phyloP scores from a whole-genome alignment of 2,113 vertebrate species.

The Myotis davidii region DNA sequence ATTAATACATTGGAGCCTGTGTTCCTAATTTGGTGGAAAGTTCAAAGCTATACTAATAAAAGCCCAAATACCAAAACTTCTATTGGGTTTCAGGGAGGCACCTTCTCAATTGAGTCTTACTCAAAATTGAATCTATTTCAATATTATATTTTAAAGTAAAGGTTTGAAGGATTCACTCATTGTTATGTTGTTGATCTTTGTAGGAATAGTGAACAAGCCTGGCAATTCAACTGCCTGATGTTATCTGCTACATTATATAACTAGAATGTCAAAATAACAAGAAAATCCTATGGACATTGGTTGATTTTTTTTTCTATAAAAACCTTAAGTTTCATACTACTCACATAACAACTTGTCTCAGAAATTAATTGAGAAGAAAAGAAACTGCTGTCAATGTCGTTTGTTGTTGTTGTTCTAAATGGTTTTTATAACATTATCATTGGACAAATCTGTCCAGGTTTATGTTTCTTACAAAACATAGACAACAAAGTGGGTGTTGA shows the following conservation, averaged over 20 bases:
- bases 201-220: background rate
- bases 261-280: background rate
- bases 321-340: background rate
- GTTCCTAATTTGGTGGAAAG: background rate
- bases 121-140: background rate
- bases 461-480: background rate
- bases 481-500: background rate
- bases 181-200: background rate
- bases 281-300: background rate
- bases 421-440: background rate
- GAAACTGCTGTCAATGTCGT: background rate
- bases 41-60: background rate
- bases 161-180: background rate
- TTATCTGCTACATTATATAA: background rate
- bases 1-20: background rate
- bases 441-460: background rate
- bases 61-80: background rate
- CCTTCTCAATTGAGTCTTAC: background rate
- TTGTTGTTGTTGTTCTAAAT: background rate
- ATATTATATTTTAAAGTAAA: background rate
- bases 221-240: background rate
- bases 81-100: background rate
- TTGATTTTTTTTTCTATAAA: background rate
- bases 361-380: background rate
- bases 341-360: background rate